A percentile compares a stretch with the other conserved stretches of the same genome.
Evolutionary conservation across 2,888 invertebrate genomes (phyloP).

Genomic region (Odontocerum albicorne): DNA sequence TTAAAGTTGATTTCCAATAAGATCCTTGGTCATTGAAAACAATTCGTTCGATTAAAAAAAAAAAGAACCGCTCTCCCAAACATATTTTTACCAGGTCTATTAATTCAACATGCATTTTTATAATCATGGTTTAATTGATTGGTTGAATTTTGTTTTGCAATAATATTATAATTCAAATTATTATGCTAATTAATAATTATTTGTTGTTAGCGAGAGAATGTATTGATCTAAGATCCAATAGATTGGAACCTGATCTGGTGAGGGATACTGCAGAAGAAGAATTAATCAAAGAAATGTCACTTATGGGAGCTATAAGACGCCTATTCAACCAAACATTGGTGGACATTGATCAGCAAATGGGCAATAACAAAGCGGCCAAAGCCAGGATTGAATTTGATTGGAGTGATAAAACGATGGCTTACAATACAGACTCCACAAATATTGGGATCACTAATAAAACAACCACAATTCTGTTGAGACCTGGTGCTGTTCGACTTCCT

Average conservation of each 20-base stretch:
- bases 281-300: constrained; percentile 70
- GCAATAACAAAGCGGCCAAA: constrained; percentile 78
- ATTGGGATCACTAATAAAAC: constrained; percentile 70
- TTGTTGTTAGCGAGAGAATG: constrained; percentile 63
- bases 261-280: constrained; percentile 77
- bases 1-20: too few relatives aligned
- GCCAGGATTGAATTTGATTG: constrained; percentile 85
- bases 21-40: too few relatives aligned
- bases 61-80: too few relatives aligned
- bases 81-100: too few relatives aligned
- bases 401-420: constrained; percentile 86
- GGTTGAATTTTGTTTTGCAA: not conserved
- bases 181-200: constrained; percentile 1
- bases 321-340: constrained; percentile 63
- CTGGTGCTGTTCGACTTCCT: constrained; percentile 78
- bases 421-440: constrained; percentile 73
- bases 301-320: constrained; percentile 69
- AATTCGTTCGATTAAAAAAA: too few relatives aligned
- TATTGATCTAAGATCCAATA: constrained; percentile 67
- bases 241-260: constrained; percentile 73
- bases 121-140: not conserved
- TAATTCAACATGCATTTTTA: too few relatives aligned
- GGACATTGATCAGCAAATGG: constrained; percentile 69
- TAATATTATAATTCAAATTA: not conserved
- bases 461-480: constrained; percentile 72